A percentile compares a stretch with the other conserved stretches of the same genome.
Conservation (phyloP, 2,797 vertebrate species). For the Molossus alvarezi region DNA sequence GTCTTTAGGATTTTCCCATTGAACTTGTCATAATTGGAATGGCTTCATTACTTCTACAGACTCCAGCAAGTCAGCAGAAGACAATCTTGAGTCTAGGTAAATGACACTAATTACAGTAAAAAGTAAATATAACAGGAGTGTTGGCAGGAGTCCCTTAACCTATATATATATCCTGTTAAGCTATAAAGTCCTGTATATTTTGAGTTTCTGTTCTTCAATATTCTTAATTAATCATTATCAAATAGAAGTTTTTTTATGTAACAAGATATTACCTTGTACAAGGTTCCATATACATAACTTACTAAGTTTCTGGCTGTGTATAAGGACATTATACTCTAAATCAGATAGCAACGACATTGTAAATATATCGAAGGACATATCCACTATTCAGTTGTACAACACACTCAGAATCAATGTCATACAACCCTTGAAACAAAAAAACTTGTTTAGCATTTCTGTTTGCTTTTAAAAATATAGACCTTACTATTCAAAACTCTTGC, state of each 20-base stretch:
- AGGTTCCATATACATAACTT: conserved; percentile 1
- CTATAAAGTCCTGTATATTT: neutral
- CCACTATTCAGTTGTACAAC: neutral
- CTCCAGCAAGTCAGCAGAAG: conserved; percentile 94
- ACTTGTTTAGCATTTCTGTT: neutral
- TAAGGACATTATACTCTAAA: conserved; percentile 1
- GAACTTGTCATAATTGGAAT: conserved; percentile 93
- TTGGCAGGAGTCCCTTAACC: neutral
- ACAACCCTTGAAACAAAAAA: conserved; percentile 40
- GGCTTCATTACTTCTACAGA: conserved; percentile 93
- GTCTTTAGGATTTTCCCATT: conserved; percentile 91
- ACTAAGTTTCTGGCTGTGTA: neutral
- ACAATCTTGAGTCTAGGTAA: conserved; percentile 95
- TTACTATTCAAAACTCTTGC: neutral
- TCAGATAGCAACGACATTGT: neutral
- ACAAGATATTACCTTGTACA: neutral
- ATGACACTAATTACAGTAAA: conserved; percentile 40
- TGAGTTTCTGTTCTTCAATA: conserved; percentile 38
- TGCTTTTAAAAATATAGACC: conserved; percentile 13
- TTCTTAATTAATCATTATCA: conserved; percentile 27
- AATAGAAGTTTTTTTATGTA: neutral
- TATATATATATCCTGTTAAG: neutral
- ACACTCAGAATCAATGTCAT: conserved; percentile 23
- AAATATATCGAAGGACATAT: neutral
- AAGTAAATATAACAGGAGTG: neutral